Conservation (phyloP, 2,113 vertebrate species). For the Egretta garzetta region DNA sequence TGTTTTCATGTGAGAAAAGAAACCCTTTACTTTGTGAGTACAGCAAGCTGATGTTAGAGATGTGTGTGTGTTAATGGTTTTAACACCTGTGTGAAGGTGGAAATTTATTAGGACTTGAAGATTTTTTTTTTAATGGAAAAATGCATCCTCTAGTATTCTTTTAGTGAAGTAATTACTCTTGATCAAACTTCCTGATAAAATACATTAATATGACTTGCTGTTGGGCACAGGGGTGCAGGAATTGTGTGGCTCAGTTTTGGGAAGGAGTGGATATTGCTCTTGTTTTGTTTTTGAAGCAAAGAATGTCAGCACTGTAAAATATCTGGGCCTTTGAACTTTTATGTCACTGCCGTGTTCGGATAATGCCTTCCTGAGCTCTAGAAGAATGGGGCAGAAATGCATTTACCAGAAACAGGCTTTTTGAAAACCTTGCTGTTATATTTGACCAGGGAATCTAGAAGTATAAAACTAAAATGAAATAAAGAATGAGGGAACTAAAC, state of each 20-base stretch:
- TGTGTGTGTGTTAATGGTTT: neutral
- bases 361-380: neutral
- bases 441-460: neutral
- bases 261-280: neutral
- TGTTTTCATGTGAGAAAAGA: neutral
- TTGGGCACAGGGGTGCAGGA: neutral
- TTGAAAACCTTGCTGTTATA: neutral
- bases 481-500: neutral
- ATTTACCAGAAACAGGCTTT: neutral
- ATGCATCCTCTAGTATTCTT: neutral
- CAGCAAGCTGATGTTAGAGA: neutral
- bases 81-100: neutral
- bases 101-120: neutral
- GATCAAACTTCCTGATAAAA: neutral
- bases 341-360: neutral
- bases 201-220: neutral
- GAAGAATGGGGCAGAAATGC: neutral
- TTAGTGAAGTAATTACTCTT: neutral
- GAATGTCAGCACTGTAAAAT: neutral
- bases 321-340: neutral
- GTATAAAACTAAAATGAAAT: neutral
- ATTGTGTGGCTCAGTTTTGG: neutral
- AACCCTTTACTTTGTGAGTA: neutral
- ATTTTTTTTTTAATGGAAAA: neutral
- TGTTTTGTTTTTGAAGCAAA: neutral